Percentiles rank a stretch among this genome's conserved stretches.
Conservation (phyloP, 2,888 invertebrate genomes). For the Drosophila neutralis region DNA sequence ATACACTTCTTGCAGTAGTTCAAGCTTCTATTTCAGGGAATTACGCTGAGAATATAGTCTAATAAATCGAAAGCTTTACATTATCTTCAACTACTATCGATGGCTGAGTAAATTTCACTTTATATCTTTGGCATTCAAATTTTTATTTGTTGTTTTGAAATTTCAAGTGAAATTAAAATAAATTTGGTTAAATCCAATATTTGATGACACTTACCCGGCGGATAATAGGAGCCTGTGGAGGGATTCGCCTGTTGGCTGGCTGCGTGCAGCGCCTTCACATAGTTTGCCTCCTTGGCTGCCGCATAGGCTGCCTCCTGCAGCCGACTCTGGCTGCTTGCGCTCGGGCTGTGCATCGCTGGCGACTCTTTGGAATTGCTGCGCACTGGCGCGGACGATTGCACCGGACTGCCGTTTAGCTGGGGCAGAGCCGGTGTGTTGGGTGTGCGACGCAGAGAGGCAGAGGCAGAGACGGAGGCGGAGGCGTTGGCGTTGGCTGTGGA, state of each 20-base stretch:
- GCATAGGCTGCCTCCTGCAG: conserved; percentile 70
- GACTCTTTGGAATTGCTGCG: conserved; percentile 83
- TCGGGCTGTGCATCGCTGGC: conserved; percentile 72
- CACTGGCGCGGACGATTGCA: conserved; percentile 57
- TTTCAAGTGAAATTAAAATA: neutral
- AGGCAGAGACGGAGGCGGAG: conserved; percentile 30
- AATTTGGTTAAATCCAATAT: neutral
- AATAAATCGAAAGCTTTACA: neutral
- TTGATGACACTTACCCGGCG: conserved; percentile 52
- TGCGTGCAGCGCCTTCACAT: conserved; percentile 83
- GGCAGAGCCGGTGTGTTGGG: conserved; percentile 32
- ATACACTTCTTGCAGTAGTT: neutral
- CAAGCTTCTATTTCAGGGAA: neutral
- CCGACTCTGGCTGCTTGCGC: conserved; percentile 74
- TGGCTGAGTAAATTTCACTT: neutral
- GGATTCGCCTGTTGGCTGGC: conserved; percentile 73
- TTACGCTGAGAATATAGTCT: neutral
- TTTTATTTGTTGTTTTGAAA: neutral
- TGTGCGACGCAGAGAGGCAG: conserved; percentile 36
- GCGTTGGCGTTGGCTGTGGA: conserved; percentile 42
- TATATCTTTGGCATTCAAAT: neutral
- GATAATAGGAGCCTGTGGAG: conserved; percentile 85
- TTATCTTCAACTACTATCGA: no score
- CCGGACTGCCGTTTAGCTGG: conserved; percentile 72
- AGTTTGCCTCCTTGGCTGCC: conserved; percentile 83